Percentiles rank a stretch among this genome's conserved stretches.
These are phyloP conservation scores for Achroia grisella DNA, from an alignment of 1,140 invertebrate genomes.

Conservation along the genomic window DNA sequence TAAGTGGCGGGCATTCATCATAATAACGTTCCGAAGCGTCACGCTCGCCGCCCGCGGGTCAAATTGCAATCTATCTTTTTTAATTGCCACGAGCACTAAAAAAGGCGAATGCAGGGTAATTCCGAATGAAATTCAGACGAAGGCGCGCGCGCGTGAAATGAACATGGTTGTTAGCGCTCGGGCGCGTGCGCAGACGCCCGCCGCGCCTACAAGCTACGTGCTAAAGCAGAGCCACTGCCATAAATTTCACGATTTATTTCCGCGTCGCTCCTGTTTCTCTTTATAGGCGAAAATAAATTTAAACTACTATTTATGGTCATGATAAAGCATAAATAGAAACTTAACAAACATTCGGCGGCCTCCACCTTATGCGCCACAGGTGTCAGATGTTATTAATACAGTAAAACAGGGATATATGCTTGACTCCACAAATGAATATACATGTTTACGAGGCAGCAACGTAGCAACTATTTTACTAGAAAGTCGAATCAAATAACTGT, in stretches of 20 bases:
- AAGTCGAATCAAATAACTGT: slow-evolving; percentile 40
- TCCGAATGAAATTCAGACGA: slow-evolving; percentile 41
- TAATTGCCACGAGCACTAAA: slow-evolving; percentile 55
- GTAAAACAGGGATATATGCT: neutral
- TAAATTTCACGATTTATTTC: slow-evolving; percentile 60
- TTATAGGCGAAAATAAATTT: slow-evolving; percentile 56
- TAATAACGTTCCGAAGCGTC: slow-evolving; percentile 55
- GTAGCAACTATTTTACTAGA: slow-evolving; percentile 9
- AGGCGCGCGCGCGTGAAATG: slow-evolving; percentile 52
- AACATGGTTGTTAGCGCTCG: slow-evolving; percentile 26
- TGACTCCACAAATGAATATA: neutral
- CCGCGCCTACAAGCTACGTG: slow-evolving; percentile 16
- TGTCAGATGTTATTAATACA: slow-evolving; percentile 3
- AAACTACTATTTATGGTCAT: slow-evolving; percentile 44
- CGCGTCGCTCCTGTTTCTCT: slow-evolving; percentile 52
- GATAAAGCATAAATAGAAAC: slow-evolving; percentile 30
- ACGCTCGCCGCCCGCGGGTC: slow-evolving; percentile 60
- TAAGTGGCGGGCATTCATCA: slow-evolving; percentile 54
- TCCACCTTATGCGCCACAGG: neutral
- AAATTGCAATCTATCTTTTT: slow-evolving; percentile 70
- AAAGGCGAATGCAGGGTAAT: slow-evolving; percentile 40
- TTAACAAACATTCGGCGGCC: slow-evolving; percentile 1
- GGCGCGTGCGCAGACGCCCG: slow-evolving; percentile 18
- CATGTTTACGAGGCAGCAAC: neutral
- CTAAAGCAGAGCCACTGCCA: slow-evolving; percentile 22